A percentile compares a stretch with the other conserved stretches of the same genome.
phyloP scores from a whole-genome alignment of 2,888 invertebrate species.

The Corythucha ciliata region DNA sequence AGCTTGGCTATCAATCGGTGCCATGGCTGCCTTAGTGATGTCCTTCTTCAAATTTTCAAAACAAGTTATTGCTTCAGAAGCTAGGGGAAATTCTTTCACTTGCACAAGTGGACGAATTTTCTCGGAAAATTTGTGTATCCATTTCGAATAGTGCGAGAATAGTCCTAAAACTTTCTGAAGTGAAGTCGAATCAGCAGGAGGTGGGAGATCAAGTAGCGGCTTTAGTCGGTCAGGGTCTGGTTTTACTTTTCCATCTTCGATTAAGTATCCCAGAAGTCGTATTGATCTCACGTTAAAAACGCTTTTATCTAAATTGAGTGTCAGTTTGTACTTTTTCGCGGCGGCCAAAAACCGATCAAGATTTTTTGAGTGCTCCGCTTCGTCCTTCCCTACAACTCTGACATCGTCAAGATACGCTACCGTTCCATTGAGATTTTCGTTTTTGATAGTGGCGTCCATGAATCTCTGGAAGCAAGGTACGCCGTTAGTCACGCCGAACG shows the following conservation, averaged over 20 bases:
- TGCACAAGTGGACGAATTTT: conserved; percentile 13
- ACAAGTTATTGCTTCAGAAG: background rate
- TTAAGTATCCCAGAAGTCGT: conserved; percentile 14
- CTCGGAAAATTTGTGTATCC: conserved; percentile 14
- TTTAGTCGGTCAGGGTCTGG: conserved; percentile 19
- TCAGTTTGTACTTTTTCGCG: conserved; percentile 16
- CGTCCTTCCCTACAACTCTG: conserved; percentile 6
- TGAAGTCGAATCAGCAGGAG: background rate
- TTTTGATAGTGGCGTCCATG: background rate
- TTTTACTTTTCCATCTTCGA: conserved; percentile 13
- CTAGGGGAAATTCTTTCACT: conserved; percentile 1
- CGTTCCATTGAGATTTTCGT: conserved; percentile 1
- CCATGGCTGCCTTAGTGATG: background rate
- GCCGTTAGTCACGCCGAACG: background rate
- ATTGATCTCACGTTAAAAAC: conserved; percentile 13
- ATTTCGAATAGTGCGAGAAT: conserved; percentile 16
- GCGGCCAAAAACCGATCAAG: conserved; percentile 2
- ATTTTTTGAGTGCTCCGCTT: conserved; percentile 13
- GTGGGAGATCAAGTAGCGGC: conserved; percentile 6
- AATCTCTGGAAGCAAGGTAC: background rate
- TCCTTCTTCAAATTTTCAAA: conserved; percentile 15
- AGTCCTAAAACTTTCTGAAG: conserved; percentile 7
- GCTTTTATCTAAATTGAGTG: conserved; percentile 16
- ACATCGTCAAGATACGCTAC: conserved; percentile 19
- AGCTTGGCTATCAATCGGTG: background rate